Percentiles rank a stretch among this genome's conserved stretches.
Evolutionary conservation across 2,888 invertebrate genomes (phyloP).

Genomic region (Lordiphosa fenestrarum): DNA sequence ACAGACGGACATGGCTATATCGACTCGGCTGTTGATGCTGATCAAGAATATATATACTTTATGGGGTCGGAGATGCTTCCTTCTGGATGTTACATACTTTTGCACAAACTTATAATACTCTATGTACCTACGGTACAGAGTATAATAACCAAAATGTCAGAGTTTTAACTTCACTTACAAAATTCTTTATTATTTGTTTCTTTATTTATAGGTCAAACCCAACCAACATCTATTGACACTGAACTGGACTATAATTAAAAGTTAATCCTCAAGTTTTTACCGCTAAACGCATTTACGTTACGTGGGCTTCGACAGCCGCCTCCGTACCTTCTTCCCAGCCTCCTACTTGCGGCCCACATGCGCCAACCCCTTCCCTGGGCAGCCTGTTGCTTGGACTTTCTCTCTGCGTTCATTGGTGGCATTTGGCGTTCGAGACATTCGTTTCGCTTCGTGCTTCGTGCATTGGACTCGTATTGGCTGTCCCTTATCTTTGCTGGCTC

Average conservation of each 20-base stretch:
- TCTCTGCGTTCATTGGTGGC: conserved; percentile 58
- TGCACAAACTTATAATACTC: too few species aligned
- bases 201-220: background rate
- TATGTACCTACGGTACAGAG: too few species aligned
- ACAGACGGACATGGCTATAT: too few species aligned
- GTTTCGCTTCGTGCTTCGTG: conserved; percentile 39
- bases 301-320: conserved; percentile 19
- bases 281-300: conserved; percentile 20
- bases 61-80: too few species aligned
- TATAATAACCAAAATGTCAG: too few species aligned
- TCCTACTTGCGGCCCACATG: background rate
- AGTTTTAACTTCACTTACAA: too few species aligned
- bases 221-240: too few species aligned
- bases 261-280: conserved; percentile 12
- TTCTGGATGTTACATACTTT: too few species aligned
- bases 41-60: too few species aligned
- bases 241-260: conserved; percentile 22
- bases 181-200: background rate
- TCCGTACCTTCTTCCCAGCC: background rate
- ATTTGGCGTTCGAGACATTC: conserved; percentile 40
- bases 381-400: conserved; percentile 55
- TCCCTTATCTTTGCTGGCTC: conserved; percentile 49
- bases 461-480: conserved; percentile 54
- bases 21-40: too few species aligned
- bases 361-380: conserved; percentile 1